phyloP scores from a whole-genome alignment of 2,888 invertebrate species.

The Pherbina coryleti region DNA sequence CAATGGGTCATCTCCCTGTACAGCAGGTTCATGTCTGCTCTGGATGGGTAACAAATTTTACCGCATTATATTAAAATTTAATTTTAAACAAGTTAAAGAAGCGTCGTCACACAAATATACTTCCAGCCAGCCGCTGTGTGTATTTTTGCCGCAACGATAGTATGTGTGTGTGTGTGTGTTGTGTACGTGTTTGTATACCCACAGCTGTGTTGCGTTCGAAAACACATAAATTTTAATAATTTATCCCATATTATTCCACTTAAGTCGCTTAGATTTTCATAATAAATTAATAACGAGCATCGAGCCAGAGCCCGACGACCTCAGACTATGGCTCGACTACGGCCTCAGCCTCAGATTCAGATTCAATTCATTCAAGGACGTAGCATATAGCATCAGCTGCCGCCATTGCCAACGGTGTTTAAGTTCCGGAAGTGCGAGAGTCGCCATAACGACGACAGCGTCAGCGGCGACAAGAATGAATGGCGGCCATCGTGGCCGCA shows the following conservation, averaged over 20 bases:
- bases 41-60: no score
- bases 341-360: neutral
- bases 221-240: constrained; percentile 68
- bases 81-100: neutral
- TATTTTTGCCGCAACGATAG: neutral
- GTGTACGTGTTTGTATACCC: neutral
- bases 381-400: neutral
- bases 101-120: neutral
- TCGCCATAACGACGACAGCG: neutral
- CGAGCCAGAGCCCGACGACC: neutral
- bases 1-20: no score
- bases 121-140: neutral
- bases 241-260: constrained; percentile 68
- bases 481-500: neutral
- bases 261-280: constrained; percentile 68
- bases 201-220: constrained; percentile 51
- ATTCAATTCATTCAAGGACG: neutral
- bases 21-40: no score
- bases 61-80: no score
- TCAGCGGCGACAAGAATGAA: neutral
- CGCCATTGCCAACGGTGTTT: neutral
- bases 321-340: neutral
- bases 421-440: constrained; percentile 4
- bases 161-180: neutral
- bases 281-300: constrained; percentile 63